phyloP scores from a whole-genome alignment of 2,797 vertebrate species.

The Hirundo rustica region DNA sequence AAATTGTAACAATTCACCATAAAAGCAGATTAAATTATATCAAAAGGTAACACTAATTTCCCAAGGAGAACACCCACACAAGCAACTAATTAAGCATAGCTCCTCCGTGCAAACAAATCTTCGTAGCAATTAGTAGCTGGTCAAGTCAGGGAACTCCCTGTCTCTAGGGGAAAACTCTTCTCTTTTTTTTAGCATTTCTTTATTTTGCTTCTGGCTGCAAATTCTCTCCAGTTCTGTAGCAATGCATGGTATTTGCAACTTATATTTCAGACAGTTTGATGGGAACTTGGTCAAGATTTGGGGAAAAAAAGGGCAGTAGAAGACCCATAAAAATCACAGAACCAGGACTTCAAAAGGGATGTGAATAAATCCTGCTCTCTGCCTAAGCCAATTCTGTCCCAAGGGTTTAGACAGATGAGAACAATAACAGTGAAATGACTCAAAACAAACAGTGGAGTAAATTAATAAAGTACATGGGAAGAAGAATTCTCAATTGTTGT shows the following conservation, averaged over 20 bases:
- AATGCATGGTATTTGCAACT: not conserved
- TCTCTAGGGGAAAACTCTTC: not conserved
- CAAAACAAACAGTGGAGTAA: slow-evolving; percentile 33
- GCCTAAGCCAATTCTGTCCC: slow-evolving; percentile 10
- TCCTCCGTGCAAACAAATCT: slow-evolving; percentile 50
- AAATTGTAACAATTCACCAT: slow-evolving; percentile 16
- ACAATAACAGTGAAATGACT: slow-evolving; percentile 14
- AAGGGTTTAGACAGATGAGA: slow-evolving; percentile 15
- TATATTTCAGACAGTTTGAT: not conserved
- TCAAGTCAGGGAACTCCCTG: slow-evolving; percentile 39
- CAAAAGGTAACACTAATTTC: slow-evolving; percentile 45
- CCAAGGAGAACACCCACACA: slow-evolving; percentile 43
- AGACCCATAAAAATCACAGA: not conserved
- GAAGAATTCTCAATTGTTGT: slow-evolving; percentile 18
- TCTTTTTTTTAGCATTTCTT: not conserved
- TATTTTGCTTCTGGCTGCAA: not conserved
- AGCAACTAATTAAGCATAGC: slow-evolving; percentile 37
- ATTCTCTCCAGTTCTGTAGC: not conserved
- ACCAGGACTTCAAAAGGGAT: slow-evolving; percentile 6
- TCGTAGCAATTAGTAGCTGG: slow-evolving; percentile 43
- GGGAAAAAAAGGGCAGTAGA: not conserved
- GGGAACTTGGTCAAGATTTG: not conserved
- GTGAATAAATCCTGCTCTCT: not conserved
- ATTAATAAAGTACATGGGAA: slow-evolving; percentile 12
- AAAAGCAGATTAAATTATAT: slow-evolving; percentile 18